These are phyloP conservation scores for Eulemur mongoz DNA, from an alignment of 2,797 vertebrate species.

Conservation along the genomic window DNA sequence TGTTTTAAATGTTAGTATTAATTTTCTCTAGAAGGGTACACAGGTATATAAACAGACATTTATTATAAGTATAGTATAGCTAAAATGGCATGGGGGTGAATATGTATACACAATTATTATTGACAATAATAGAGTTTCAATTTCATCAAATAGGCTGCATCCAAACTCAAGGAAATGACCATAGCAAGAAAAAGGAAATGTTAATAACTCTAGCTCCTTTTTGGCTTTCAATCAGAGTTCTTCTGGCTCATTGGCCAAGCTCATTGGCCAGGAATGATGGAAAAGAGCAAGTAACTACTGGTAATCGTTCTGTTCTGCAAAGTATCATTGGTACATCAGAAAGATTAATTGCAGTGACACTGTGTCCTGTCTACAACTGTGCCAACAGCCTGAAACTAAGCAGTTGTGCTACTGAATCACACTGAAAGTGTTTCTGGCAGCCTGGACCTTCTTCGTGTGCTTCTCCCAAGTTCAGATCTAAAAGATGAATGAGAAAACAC, in stretches of 20 bases:
- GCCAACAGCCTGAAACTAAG: slow-evolving; percentile 55
- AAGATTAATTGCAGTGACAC: slow-evolving; percentile 64
- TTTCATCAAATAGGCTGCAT: background rate
- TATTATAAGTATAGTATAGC: background rate
- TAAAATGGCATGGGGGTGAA: background rate
- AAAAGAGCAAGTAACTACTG: slow-evolving; percentile 56
- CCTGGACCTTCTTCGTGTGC: background rate
- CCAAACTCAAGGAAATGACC: slow-evolving; percentile 39
- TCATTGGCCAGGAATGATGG: slow-evolving; percentile 55
- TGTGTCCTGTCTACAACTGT: slow-evolving; percentile 37
- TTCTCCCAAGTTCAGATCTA: background rate
- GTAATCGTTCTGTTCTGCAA: slow-evolving; percentile 54
- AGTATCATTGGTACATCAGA: slow-evolving; percentile 54
- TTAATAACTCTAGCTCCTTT: background rate
- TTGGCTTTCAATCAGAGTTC: slow-evolving; percentile 58
- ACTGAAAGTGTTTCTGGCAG: background rate
- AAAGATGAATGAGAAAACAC: slow-evolving; percentile 26
- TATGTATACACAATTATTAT: background rate
- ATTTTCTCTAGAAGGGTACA: background rate
- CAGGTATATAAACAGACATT: background rate
- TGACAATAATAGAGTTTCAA: background rate
- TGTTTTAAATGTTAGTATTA: background rate
- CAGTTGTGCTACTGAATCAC: slow-evolving; percentile 45
- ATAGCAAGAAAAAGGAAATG: slow-evolving; percentile 26
- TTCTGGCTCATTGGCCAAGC: slow-evolving; percentile 54